Base-by-base conservation (phyloP, 2,888 invertebrate species). In the Phlogophora meticulosa region DNA sequence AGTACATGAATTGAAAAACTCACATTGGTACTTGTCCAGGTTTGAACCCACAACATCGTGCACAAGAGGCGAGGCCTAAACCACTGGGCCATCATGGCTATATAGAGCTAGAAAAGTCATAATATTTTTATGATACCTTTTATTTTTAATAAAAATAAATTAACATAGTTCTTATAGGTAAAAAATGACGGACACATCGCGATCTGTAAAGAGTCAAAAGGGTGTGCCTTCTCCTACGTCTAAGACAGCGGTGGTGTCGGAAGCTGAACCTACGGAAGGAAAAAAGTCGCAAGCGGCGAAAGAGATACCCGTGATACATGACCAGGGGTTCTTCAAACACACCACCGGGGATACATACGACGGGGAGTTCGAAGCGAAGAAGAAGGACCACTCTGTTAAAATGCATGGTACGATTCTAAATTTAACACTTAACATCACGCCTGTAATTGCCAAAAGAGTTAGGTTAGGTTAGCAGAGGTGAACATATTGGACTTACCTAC, bases 301-400 rank as follows among this genome's bases (percentile, higher is more conserved):
- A 65, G 91, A 91, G 48, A 52, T 91, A 0, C 78, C 84, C 0
- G 82, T 93, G 0, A 82, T 94, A 1, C 90, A 90, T 22, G 94
- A 92, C 62, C 81, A 88, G 10, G 95, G 92, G 0, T 85, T 88
- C 43, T 97, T 97, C 81, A 74, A 80, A 11, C 96, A 96, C 76
- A 86, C 91, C 0, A 97, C 97, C 49, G 96, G 96, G 0, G 97
- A 97, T 74, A 90, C 79, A 2, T 97, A 97, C 73, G 90, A 93
- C 1, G 97, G 97, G 0, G 94, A 87, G 56, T 97, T 96, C 79
- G 96, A 96, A 81, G 95, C 96, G 0, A 96, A 96, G 86, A 94
- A 95, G 76, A 95, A 93, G 74, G 96, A 92, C 62, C 87, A 82
- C 20, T 82, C 79, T 38, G 80, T 94, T 22, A 92, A 91, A 80